Evolutionary conservation across 2,113 vertebrate species (phyloP), one percentile per base, ranked within the genome.

Genomic region (Amphiprion ocellaris): DNA sequence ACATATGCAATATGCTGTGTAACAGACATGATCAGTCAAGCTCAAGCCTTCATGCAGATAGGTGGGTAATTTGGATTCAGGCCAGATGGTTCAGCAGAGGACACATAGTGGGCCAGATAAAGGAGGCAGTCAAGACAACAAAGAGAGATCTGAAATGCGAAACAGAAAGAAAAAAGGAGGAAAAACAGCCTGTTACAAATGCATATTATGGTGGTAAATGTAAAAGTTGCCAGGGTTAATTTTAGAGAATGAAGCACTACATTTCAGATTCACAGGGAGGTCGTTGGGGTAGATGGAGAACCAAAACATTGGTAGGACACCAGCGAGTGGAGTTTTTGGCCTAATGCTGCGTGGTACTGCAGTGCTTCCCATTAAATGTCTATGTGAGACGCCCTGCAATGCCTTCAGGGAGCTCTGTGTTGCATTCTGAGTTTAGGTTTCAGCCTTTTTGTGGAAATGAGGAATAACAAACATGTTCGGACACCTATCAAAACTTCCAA

Each of bases 61-160:
- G 61, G 70, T 12, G 70, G 76, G 63, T 64, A 0, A 70, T 77
- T 74, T 74, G 78, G 23, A 86, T 81, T 65, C 56, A n/a, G 21
- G 26, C 0, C 70, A 52, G 54, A 39, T 44, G 60, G 79, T 15
- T 74, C 72, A 60, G 58, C 76, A 72, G 73, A 69, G 56, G 61
- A 72, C 24, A 19, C 6, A 24, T 56, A 54, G 44, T 11, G 33
- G 7, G 46, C 12, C 30, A 50, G 47, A 69, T 44, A 14, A 47
- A 30, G 15, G 39, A 72, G 60, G 5, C 19, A n/a, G 44, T 19
- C 39, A 28, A 58, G 64, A 41, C 4, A 0, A 54, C 19, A 44
- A 26, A 53, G 49, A 83, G 41, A 52, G 10, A 39, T 14, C 71
- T 15, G 6, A 30, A 47, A 12, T 33, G 68, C 17, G 37, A 21